phyloP scores from a whole-genome alignment of 2,113 vertebrate genomes.

The Macroglossus sobrinus region DNA sequence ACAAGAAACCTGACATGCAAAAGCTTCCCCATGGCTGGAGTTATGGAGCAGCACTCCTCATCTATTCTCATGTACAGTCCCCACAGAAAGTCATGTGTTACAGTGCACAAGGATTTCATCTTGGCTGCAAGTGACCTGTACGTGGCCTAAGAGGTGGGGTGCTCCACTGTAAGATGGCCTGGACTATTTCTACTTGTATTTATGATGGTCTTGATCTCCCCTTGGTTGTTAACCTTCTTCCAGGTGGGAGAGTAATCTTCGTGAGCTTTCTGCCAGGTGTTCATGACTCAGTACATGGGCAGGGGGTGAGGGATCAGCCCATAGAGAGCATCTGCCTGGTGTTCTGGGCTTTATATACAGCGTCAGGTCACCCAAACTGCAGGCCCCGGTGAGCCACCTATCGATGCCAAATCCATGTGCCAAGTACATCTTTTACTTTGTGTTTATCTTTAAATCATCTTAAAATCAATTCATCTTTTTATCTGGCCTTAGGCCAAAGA shows the following conservation, averaged over 20 bases:
- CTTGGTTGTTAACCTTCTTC: neutral
- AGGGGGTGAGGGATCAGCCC: neutral
- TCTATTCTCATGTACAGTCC: neutral
- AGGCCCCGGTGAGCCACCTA: rapidly evolving
- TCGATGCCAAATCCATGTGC: neutral
- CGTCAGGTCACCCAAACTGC: neutral
- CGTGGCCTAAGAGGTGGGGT: neutral
- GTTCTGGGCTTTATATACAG: neutral
- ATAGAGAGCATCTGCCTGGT: neutral
- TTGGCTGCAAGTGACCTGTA: neutral
- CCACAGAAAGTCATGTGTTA: neutral
- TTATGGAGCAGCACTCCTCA: neutral
- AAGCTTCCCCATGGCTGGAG: neutral
- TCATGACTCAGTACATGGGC: neutral
- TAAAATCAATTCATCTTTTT: neutral
- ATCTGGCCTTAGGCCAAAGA: neutral
- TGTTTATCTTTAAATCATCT: neutral
- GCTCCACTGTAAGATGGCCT: neutral
- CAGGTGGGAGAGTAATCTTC: neutral
- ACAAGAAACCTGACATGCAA: neutral
- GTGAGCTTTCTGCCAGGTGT: neutral
- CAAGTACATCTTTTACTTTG: neutral
- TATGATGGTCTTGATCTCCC: neutral
- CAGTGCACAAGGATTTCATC: neutral
- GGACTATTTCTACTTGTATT: rapidly evolving